Base-by-base conservation (phyloP, 2,888 invertebrate species). In the Melanophora roralis region DNA sequence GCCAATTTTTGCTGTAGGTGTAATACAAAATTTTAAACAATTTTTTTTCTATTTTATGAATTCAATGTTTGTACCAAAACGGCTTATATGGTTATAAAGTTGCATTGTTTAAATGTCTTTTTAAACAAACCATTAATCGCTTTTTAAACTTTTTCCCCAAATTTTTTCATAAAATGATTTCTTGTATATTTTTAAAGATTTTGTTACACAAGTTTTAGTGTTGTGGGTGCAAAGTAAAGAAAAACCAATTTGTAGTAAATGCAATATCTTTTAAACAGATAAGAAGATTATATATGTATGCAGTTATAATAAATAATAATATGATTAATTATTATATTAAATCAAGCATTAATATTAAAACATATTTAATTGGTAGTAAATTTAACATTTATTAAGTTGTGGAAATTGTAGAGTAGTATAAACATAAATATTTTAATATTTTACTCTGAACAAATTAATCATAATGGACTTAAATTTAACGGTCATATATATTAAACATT, bases 151-250 rank as follows among this genome's bases (percentile, higher is more conserved):
- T 21, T 14, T 43, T 32, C 59, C 11, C 34, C 3, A 27, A 27
- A 27, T n/a, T 45, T 51, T 43, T 43, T 38, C 4, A 32, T 2
- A 19, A 45, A 34, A 53, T 43, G 1, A 0, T 34, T 51, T 40
- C n/a, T 32, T 16, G n/a, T 47, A 19, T 36, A 23, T n/a, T n/a
- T 2, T 19, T 5, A 65, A 34, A 19, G 57, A 14, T 47, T 64
- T 57, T 69, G 60, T 62, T 55, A 53, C 34, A 64, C n/a, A 36
- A 55, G 53, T 36, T n/a, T 16, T 11, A 14, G 8, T n/a, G 12
- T 36, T 62, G 67, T 68, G 27, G 67, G 67, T 60, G 75, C 53
- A 9, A 65, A 55, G 23, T 19, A 57, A 9, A 45, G n/a, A 64
- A 11, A 55, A 53, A 40, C 9, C 11, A 45, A 38, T 27, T 32